A percentile compares a stretch with the other conserved stretches of the same genome.
Evolutionary conservation across 1,140 invertebrate genomes (phyloP).

Genomic region (Apis dorsata): DNA sequence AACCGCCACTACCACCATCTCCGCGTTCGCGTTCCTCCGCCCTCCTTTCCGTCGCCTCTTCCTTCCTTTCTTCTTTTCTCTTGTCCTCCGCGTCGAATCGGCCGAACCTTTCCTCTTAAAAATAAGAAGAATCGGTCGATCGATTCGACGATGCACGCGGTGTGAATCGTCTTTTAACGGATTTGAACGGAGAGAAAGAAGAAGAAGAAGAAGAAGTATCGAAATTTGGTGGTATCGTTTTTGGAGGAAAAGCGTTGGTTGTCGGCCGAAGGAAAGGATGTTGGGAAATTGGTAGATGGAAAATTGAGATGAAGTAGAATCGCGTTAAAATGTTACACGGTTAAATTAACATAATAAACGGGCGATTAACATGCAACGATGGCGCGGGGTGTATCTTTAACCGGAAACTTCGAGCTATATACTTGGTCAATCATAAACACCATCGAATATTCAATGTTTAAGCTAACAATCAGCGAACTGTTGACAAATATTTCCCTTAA

Average conservation of each 20-base stretch:
- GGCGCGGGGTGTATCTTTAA: conserved; percentile 12
- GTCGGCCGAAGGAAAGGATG: too few species aligned
- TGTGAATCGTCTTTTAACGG: too few species aligned
- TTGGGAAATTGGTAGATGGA: too few species aligned
- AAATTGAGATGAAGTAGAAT: too few species aligned
- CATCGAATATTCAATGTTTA: conserved; percentile 32
- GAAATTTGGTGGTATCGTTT: too few species aligned
- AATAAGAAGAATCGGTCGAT: not conserved
- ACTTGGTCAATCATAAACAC: conserved; percentile 28
- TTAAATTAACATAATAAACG: not conserved
- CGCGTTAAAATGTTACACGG: too few species aligned
- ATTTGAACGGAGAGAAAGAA: too few species aligned
- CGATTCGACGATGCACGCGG: too few species aligned
- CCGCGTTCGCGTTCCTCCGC: conserved; percentile 63
- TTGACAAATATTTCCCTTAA: conserved; percentile 33
- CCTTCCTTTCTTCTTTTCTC: not conserved
- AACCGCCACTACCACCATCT: conserved; percentile 57
- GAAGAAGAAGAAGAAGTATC: too few species aligned
- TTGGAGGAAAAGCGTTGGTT: too few species aligned
- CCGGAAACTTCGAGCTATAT: not conserved
- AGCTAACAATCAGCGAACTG: conserved; percentile 30
- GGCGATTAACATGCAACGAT: not conserved
- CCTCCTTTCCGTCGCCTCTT: not conserved
- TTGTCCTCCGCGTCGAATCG: conserved; percentile 28
- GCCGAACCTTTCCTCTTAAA: not conserved